phyloP scores from a whole-genome alignment of 2,797 vertebrate species.

The Myoxocephalus aenaeus region DNA sequence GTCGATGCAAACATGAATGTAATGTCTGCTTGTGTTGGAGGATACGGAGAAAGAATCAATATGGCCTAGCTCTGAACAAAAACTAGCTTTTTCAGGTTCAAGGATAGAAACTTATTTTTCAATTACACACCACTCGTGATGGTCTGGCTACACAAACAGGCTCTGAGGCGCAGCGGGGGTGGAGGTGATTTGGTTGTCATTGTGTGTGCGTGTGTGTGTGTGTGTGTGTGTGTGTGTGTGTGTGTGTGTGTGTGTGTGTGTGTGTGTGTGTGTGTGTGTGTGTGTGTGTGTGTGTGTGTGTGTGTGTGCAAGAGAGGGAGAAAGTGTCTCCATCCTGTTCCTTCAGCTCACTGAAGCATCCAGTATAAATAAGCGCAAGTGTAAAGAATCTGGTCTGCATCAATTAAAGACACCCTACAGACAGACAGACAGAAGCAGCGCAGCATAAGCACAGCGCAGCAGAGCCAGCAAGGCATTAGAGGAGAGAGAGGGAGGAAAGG shows the following conservation, averaged over 20 bases:
- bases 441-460: slow-evolving; percentile 51
- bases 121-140: slow-evolving; percentile 64
- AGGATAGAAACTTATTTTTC: slow-evolving; percentile 65
- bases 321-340: slow-evolving; percentile 42
- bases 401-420: slow-evolving; percentile 64
- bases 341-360: slow-evolving; percentile 57
- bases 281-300: too few species aligned
- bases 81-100: slow-evolving; percentile 52
- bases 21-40: slow-evolving; percentile 27
- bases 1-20: slow-evolving; percentile 41
- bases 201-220: slow-evolving; percentile 8
- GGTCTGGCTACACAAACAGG: slow-evolving; percentile 36
- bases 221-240: too few species aligned
- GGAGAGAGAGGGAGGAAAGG: slow-evolving; percentile 45
- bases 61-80: slow-evolving; percentile 45
- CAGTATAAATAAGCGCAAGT: slow-evolving; percentile 63
- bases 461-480: slow-evolving; percentile 59
- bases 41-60: slow-evolving; percentile 53
- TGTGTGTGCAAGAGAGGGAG: background rate
- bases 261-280: too few species aligned
- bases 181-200: slow-evolving; percentile 43
- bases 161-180: slow-evolving; percentile 47
- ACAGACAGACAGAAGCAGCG: slow-evolving; percentile 44
- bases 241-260: too few species aligned
- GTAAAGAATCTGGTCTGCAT: slow-evolving; percentile 61